These are phyloP conservation scores for Rhabdomys pumilio DNA, from an alignment of 2,797 vertebrate genomes.

Conservation along the genomic window DNA sequence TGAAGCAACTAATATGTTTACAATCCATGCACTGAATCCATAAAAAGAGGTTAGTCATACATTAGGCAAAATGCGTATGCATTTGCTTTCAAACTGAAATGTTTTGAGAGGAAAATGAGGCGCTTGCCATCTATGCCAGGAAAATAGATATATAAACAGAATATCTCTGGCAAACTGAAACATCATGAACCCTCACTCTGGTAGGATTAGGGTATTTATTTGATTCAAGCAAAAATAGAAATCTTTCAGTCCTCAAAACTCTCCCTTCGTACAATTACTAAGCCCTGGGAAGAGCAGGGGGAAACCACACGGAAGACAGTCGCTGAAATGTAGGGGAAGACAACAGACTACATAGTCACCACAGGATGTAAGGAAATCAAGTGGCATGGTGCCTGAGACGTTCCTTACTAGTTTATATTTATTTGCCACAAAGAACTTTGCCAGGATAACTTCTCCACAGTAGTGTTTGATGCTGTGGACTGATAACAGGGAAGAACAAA, in stretches of 20 bases:
- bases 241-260: neutral
- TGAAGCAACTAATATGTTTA: conserved; percentile 35
- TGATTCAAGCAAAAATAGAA: neutral
- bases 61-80: neutral
- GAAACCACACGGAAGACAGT: neutral
- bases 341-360: neutral
- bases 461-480: neutral
- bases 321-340: neutral
- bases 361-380: neutral
- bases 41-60: neutral
- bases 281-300: neutral
- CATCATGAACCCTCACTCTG: neutral
- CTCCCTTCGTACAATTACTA: neutral
- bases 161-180: neutral
- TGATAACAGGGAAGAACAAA: neutral
- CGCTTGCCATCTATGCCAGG: neutral
- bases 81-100: conserved; percentile 3
- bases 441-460: neutral
- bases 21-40: neutral
- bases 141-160: neutral
- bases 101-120: conserved; percentile 29
- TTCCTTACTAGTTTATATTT: neutral
- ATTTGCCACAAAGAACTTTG: neutral
- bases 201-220: neutral
- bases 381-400: neutral